phyloP scores from a whole-genome alignment of 2,113 vertebrate species.

The Ciconia boyciana region DNA sequence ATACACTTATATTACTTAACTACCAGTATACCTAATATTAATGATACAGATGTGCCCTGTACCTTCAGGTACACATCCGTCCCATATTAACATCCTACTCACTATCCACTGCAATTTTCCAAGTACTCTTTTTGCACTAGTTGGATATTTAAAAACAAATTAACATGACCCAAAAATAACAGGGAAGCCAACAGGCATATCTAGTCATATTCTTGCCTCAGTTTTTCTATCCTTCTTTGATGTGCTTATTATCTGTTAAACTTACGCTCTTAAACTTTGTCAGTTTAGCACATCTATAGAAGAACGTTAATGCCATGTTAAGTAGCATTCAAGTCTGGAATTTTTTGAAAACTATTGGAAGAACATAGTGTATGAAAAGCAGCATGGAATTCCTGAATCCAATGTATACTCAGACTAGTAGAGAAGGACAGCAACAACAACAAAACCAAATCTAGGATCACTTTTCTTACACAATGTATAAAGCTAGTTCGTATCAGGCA shows the following conservation, averaged over 20 bases:
- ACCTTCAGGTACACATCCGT: neutral
- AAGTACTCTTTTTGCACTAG: neutral
- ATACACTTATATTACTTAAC: neutral
- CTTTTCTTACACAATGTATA: neutral
- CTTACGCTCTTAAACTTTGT: neutral
- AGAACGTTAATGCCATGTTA: neutral
- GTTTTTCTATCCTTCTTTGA: neutral
- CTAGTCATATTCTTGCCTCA: neutral
- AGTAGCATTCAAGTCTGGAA: neutral
- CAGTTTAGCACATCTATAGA: neutral
- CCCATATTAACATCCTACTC: neutral
- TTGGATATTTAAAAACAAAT: neutral
- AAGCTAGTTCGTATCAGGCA: neutral
- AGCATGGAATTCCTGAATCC: neutral
- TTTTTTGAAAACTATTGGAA: neutral
- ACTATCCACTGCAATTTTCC: neutral
- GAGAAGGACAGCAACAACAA: neutral
- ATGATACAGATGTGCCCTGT: neutral
- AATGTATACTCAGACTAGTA: neutral
- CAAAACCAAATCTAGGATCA: neutral
- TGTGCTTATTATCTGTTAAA: neutral
- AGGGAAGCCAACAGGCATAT: neutral
- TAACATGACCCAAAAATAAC: neutral
- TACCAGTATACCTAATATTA: neutral
- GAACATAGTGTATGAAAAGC: neutral